Percentiles rank a stretch among this genome's conserved stretches.
Conservation (phyloP, 2,888 invertebrate species). For the Seladonia tumulorum region DNA sequence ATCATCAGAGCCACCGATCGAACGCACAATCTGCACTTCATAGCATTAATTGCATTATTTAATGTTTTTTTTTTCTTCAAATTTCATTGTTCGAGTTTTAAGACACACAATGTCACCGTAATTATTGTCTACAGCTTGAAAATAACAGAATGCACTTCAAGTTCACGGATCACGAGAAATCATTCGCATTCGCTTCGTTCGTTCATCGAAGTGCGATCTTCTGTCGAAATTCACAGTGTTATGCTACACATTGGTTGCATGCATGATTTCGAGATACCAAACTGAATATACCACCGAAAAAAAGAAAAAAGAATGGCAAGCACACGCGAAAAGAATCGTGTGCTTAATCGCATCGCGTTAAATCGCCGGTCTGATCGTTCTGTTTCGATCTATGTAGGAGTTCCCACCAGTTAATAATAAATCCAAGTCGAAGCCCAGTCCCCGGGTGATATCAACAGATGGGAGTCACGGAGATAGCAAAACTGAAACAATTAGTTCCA, state of each 20-base stretch:
- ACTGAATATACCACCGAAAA: neutral
- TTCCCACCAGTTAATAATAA: slow-evolving; percentile 87
- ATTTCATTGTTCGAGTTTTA: neutral
- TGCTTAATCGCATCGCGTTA: neutral
- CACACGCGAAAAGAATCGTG: neutral
- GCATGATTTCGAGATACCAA: slow-evolving; percentile 43
- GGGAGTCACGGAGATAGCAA: slow-evolving; percentile 82
- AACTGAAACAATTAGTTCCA: slow-evolving; percentile 82
- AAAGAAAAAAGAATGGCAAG: neutral
- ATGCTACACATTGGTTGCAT: slow-evolving; percentile 57
- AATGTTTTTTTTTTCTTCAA: neutral
- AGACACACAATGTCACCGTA: neutral
- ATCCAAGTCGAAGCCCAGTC: slow-evolving; percentile 84
- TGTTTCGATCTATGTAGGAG: slow-evolving; percentile 84
- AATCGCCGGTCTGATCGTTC: slow-evolving; percentile 15
- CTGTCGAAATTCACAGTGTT: slow-evolving; percentile 15
- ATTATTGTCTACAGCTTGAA: neutral
- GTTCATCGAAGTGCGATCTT: slow-evolving; percentile 10
- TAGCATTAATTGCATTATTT: neutral
- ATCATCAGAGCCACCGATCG: neutral
- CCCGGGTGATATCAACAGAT: slow-evolving; percentile 83
- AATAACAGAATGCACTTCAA: slow-evolving; percentile 22
- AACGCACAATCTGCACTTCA: neutral
- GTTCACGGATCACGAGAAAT: slow-evolving; percentile 1
- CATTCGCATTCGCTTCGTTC: slow-evolving; percentile 30